Base-by-base conservation (phyloP, 1,140 invertebrate species). In the Marisa cornuarietis region DNA sequence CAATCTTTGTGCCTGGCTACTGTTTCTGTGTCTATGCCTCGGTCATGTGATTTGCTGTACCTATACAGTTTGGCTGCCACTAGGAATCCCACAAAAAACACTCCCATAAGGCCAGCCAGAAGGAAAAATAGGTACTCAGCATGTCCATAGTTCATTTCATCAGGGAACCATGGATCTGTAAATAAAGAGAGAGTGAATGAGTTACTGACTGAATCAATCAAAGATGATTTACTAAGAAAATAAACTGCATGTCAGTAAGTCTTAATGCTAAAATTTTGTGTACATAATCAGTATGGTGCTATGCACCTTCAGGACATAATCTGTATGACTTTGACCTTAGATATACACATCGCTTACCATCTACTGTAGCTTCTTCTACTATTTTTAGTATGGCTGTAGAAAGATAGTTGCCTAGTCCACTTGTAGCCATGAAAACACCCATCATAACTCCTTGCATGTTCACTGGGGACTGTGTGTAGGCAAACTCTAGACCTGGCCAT, bases 51-150 rank as follows among this genome's bases (percentile, higher is more conserved):
- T 73, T 65, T 81, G n/a, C n/a, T n/a, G 76, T 83, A 82, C 76
- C 83, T 85, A 66, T 85, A 85, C 24, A 31, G 49, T n/a, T 78
- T 78, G 4, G 83, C 82, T 16, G 84, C 71, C 26, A 86, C n/a
- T 7, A 88, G 31, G 80, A 90, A 91, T 1, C 89, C 76, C 18
- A 90, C 18, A 26, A 91, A 87, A 26, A 89, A 87, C 11, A 89
- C 72, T 20, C 88, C 83, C 84, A 92, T 91, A 66, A 92, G 78
- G 22, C 84, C 85, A 22, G 87, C 90, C 16, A 92, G 80, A 9
- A 92, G 83, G 83, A 91, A 92, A 71, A 92, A 91, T 24, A 91
- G 89, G 79, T 89, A 90, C 74, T 92, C 91, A 13, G 90, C 78
- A 75, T 91, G 88, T 16, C 88, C 91, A 68, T 90, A 75, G 79